A percentile compares a stretch with the other conserved stretches of the same genome.
These are phyloP conservation scores for Sphecodes monilicornis DNA, from an alignment of 2,888 invertebrate species.

Conservation along the genomic window DNA sequence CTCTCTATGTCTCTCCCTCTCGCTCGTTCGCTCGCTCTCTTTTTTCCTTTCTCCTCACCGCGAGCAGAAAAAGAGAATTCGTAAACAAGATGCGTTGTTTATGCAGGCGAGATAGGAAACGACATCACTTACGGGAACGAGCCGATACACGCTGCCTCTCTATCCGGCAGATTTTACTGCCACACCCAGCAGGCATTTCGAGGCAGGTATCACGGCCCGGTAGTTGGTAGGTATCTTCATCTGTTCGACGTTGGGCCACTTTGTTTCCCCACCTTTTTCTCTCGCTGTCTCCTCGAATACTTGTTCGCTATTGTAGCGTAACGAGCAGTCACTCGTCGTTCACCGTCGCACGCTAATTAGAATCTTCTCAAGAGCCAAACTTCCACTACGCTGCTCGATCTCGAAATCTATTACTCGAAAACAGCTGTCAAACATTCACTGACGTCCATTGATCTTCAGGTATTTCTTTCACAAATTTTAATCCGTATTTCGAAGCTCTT, in stretches of 20 bases:
- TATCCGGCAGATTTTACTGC: slow-evolving; percentile 54
- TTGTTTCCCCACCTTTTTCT: slow-evolving; percentile 20
- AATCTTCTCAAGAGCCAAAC: slow-evolving; percentile 11
- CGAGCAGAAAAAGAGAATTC: slow-evolving; percentile 6
- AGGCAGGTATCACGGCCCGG: slow-evolving; percentile 37
- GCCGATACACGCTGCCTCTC: slow-evolving; percentile 28
- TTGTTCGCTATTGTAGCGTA: slow-evolving; percentile 20
- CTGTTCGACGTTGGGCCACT: slow-evolving; percentile 41
- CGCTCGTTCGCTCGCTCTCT: neutral
- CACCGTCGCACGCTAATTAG: slow-evolving; percentile 44
- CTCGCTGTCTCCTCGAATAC: slow-evolving; percentile 6
- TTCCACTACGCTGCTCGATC: neutral
- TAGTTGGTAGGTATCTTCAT: slow-evolving; percentile 50
- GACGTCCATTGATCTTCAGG: neutral
- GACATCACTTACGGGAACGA: slow-evolving; percentile 19
- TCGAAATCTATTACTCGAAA: neutral
- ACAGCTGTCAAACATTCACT: too few species aligned
- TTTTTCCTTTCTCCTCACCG: neutral
- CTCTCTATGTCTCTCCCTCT: neutral
- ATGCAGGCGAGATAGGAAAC: slow-evolving; percentile 27
- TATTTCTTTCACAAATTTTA: neutral
- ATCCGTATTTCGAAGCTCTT: neutral
- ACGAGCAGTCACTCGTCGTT: slow-evolving; percentile 18
- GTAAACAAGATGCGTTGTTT: slow-evolving; percentile 16
- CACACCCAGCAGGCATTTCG: slow-evolving; percentile 63